Percentiles rank a stretch among this genome's conserved stretches.
phyloP scores from a whole-genome alignment of 1,140 invertebrate genomes.

The Nasonia giraulti region DNA sequence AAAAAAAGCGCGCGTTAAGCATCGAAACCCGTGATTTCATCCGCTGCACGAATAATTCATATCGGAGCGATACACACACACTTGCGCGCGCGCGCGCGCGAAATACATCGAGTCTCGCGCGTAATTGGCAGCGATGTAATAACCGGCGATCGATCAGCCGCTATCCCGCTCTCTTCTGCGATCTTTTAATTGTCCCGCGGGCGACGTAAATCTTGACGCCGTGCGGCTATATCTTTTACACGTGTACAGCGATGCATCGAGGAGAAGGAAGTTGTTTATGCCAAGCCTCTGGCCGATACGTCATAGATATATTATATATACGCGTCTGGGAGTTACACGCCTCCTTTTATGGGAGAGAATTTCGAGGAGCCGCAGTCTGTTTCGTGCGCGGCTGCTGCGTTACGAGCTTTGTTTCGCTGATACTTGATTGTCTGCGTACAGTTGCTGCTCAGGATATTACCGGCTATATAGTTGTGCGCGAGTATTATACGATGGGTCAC shows the following conservation, averaged over 20 bases:
- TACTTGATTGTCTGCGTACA: too few species aligned
- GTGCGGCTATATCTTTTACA: not conserved
- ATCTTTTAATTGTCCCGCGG: constrained; percentile 43
- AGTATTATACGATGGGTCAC: too few species aligned
- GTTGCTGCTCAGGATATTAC: too few species aligned
- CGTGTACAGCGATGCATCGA: not conserved
- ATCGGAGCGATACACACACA: not conserved
- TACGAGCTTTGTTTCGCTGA: too few species aligned
- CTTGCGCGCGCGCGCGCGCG: not conserved
- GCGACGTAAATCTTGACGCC: constrained; percentile 25
- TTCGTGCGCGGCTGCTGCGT: not conserved
- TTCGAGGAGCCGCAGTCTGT: constrained; percentile 10
- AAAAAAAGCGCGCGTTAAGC: not conserved
- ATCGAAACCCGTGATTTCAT: constrained; percentile 26
- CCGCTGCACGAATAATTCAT: constrained; percentile 5
- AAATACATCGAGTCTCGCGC: not conserved
- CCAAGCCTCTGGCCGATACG: not conserved
- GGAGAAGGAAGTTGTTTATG: constrained; percentile 17
- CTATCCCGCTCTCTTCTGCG: not conserved
- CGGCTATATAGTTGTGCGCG: too few species aligned
- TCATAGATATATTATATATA: not conserved
- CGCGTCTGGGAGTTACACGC: not conserved
- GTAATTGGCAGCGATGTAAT: constrained; percentile 40
- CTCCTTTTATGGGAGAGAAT: not conserved
- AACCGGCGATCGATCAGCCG: constrained; percentile 33